Conservation (phyloP, 2,797 vertebrate genomes). For the Arnoldichthys spilopterus region DNA sequence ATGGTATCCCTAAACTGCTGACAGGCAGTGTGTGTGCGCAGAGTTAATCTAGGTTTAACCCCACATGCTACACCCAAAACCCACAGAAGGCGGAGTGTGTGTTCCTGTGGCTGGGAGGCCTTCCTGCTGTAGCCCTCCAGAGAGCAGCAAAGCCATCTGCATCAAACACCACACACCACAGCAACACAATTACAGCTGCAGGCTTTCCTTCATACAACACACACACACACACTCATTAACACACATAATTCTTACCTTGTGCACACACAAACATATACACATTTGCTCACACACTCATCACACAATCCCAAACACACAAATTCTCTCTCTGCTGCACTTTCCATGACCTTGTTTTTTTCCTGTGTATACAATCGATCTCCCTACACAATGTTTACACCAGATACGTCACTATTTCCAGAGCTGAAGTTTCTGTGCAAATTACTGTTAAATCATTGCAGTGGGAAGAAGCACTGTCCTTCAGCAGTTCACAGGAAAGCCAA, state of each 20-base stretch:
- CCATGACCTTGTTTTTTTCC: conserved; percentile 47
- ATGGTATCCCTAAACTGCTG: neutral
- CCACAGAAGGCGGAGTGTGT: conserved; percentile 1
- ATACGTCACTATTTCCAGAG: conserved; percentile 14
- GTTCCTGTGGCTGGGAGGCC: conserved; percentile 47
- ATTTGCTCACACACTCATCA: too few relatives aligned
- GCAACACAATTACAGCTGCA: conserved; percentile 61
- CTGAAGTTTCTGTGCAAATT: neutral
- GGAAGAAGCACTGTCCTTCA: neutral
- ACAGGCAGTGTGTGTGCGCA: neutral
- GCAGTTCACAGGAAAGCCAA: neutral
- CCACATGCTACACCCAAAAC: neutral
- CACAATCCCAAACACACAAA: too few relatives aligned
- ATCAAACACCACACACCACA: conserved; percentile 61
- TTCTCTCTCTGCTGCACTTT: neutral
- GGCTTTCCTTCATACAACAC: conserved; percentile 51
- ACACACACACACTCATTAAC: neutral
- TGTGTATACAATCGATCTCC: neutral
- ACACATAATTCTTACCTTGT: too few relatives aligned
- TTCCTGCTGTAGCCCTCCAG: conserved; percentile 21
- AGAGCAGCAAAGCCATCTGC: conserved; percentile 40
- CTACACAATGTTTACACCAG: neutral
- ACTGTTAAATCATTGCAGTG: neutral
- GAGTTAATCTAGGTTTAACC: neutral
- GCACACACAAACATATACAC: too few relatives aligned